phyloP scores from a whole-genome alignment of 2,888 invertebrate genomes.

The Thecophora atra region DNA sequence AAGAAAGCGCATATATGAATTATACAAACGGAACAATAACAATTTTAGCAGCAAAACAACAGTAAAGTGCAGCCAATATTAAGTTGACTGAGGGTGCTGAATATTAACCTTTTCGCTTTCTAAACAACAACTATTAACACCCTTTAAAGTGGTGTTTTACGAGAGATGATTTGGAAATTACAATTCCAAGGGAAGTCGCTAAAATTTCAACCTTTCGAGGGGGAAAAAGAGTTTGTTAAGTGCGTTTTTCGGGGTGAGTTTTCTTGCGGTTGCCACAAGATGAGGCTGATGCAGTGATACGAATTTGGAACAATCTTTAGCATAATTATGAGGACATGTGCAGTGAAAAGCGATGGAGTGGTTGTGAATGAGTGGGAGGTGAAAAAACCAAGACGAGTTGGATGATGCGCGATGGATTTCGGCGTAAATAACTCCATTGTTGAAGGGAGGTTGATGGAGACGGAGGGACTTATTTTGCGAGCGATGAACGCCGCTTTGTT shows the following conservation, averaged over 20 bases:
- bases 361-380: background rate
- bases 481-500: no score
- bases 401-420: no score
- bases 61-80: no score
- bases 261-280: slow-evolving; percentile 49
- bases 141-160: slow-evolving; percentile 21
- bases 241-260: slow-evolving; percentile 36
- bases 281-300: slow-evolving; percentile 21
- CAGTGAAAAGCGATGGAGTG: background rate
- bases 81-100: slow-evolving; percentile 20
- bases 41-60: slow-evolving; percentile 38
- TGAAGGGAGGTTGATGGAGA: no score
- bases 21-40: background rate
- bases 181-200: background rate
- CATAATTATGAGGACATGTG: slow-evolving; percentile 52
- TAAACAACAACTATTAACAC: slow-evolving; percentile 50
- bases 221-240: no score
- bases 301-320: slow-evolving; percentile 53
- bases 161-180: slow-evolving; percentile 9
- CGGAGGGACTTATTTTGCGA: no score
- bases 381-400: no score
- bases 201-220: slow-evolving; percentile 25
- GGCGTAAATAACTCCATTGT: no score
- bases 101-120: slow-evolving; percentile 33
- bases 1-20: no score